phyloP scores from a whole-genome alignment of 2,888 invertebrate species.

The Conus canariensis region DNA sequence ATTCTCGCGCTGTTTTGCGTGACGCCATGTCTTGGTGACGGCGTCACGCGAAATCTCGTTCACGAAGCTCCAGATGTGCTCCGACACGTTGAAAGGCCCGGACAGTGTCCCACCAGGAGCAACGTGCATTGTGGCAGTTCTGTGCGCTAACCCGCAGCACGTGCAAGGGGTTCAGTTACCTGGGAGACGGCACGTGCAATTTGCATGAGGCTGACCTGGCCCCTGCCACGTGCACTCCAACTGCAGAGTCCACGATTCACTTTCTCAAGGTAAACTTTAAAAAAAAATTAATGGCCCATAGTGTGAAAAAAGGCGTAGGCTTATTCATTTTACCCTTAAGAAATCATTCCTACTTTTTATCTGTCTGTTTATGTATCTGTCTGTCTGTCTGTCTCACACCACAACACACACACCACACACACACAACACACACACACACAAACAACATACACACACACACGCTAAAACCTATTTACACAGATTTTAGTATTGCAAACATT shows the following conservation, averaged over 20 bases:
- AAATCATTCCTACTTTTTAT: too few species aligned
- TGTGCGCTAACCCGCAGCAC: neutral
- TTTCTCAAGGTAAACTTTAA: neutral
- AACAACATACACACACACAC: too few species aligned
- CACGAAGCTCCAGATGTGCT: constrained; percentile 8
- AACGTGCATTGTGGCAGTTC: neutral
- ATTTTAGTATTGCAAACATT: too few species aligned
- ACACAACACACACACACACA: too few species aligned
- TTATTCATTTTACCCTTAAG: too few species aligned
- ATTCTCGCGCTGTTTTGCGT: neutral
- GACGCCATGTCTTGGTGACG: neutral
- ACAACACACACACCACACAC: too few species aligned
- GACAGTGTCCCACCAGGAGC: neutral
- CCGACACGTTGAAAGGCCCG: neutral
- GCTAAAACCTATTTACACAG: too few species aligned
- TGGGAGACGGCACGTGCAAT: constrained; percentile 15
- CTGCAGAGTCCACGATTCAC: neutral
- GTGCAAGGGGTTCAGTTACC: constrained; percentile 5
- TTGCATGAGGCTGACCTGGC: neutral
- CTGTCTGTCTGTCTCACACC: neutral
- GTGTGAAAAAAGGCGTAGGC: too few species aligned
- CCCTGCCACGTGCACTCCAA: neutral
- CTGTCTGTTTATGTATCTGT: too few species aligned
- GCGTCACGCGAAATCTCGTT: neutral
- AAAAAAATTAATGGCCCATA: too few species aligned